Conservation (phyloP, 2,797 vertebrate species). For the Apodemus agrarius region DNA sequence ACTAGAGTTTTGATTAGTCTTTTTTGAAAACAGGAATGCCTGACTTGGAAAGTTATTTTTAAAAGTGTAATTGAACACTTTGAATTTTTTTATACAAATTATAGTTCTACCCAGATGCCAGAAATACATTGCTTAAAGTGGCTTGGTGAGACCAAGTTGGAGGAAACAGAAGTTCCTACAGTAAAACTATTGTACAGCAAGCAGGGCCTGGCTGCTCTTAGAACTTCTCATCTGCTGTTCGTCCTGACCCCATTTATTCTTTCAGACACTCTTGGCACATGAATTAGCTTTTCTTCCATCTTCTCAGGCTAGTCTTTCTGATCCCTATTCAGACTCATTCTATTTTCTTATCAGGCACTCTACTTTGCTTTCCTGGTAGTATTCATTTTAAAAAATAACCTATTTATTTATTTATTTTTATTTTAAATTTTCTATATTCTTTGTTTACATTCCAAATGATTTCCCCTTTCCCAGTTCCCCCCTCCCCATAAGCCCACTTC, state of each 20-base stretch:
- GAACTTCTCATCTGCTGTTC: background rate
- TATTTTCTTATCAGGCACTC: background rate
- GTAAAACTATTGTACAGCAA: background rate
- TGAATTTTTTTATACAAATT: conserved; percentile 38
- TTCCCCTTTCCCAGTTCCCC: too few relatives aligned
- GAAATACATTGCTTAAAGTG: background rate
- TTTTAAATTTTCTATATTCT: too few relatives aligned
- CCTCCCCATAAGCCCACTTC: too few relatives aligned
- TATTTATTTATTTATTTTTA: too few relatives aligned
- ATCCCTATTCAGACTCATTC: background rate
- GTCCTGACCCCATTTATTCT: background rate
- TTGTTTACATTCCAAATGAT: too few relatives aligned
- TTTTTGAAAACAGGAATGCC: conserved; percentile 21
- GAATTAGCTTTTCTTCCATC: background rate
- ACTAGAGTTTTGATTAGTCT: background rate
- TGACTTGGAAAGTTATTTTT: background rate
- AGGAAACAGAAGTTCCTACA: background rate
- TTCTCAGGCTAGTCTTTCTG: background rate
- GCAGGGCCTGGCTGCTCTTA: background rate
- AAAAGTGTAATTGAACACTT: conserved; percentile 7
- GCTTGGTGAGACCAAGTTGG: background rate
- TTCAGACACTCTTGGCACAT: background rate
- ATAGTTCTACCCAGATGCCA: background rate
- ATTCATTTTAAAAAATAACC: background rate
- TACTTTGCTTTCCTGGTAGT: background rate